A percentile compares a stretch with the other conserved stretches of the same genome.
These are phyloP conservation scores for Mormyrus proboscirostris DNA, from an alignment of 2,797 vertebrate genomes.

Conservation along the genomic window DNA sequence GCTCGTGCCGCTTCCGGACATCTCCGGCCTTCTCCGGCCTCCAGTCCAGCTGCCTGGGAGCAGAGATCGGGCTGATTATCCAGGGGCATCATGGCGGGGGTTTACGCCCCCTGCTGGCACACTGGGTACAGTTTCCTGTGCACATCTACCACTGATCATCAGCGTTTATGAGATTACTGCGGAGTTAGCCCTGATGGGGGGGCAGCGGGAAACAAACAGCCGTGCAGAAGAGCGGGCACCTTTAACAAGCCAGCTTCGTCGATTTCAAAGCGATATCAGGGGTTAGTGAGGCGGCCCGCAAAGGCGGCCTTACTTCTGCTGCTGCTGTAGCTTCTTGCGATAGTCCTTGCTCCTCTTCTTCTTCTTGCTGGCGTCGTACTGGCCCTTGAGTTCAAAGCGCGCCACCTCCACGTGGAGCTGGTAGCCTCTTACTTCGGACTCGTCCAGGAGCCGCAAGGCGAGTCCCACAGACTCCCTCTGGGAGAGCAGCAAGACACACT, in stretches of 20 bases:
- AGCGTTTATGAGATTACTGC: not conserved
- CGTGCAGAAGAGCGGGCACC: not conserved
- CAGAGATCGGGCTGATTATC: not conserved
- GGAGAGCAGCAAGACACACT: constrained; percentile 13
- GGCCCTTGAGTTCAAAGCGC: constrained; percentile 84
- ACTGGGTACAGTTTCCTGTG: not conserved
- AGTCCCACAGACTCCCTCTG: constrained; percentile 79
- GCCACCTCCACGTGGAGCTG: constrained; percentile 85
- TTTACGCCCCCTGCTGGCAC: not conserved
- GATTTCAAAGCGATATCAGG: no score
- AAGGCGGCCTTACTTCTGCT: constrained; percentile 73
- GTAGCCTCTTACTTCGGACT: constrained; percentile 85
- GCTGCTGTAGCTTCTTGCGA: constrained; percentile 80
- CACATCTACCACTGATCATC: not conserved
- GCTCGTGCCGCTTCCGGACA: constrained; percentile 74
- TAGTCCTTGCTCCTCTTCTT: constrained; percentile 94
- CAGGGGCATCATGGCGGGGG: not conserved
- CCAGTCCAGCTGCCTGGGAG: constrained; percentile 91
- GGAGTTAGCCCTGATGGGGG: not conserved
- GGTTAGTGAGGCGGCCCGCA: not conserved
- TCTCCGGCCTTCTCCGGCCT: constrained; percentile 82
- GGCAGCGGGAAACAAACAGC: not conserved
- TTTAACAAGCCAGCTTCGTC: no score
- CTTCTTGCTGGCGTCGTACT: constrained; percentile 90
- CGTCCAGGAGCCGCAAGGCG: constrained; percentile 81